Conservation (phyloP, 64 coral and sea anemone genomes). For the Acropora tenuis region DNA sequence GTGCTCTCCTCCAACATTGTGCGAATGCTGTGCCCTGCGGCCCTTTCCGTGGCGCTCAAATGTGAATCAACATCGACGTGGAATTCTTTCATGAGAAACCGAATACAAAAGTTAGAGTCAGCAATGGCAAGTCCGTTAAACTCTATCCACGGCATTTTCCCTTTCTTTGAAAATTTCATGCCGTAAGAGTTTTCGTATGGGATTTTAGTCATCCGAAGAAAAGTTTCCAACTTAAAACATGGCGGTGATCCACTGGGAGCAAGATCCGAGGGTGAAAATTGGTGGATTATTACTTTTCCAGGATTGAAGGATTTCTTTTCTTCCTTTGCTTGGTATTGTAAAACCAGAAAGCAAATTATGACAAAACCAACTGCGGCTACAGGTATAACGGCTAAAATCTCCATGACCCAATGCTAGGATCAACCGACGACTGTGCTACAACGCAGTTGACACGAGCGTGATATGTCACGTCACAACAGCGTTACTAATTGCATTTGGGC, state of each 20-base stretch:
- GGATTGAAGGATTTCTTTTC: background rate
- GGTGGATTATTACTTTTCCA: background rate
- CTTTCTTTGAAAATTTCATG: conserved; percentile 56
- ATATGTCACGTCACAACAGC: too few species aligned
- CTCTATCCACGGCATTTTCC: conserved; percentile 72
- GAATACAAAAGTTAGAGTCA: conserved; percentile 67
- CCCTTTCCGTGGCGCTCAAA: conserved; percentile 38
- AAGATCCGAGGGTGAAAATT: background rate
- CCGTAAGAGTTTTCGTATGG: conserved; percentile 36
- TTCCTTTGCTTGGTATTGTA: background rate
- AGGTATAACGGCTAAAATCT: background rate
- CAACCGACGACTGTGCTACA: too few species aligned
- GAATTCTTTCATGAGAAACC: conserved; percentile 53
- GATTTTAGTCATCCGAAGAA: conserved; percentile 67
- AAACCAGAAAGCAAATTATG: background rate
- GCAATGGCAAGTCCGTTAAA: conserved; percentile 48
- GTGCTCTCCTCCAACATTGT: conserved; percentile 73
- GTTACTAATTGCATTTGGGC: too few species aligned
- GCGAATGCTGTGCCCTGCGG: conserved; percentile 21
- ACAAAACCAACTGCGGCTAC: background rate
- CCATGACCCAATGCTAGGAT: background rate
- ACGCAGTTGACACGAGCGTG: too few species aligned
- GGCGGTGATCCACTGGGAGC: conserved; percentile 22
- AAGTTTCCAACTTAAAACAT: conserved; percentile 64
- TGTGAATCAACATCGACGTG: conserved; percentile 56